These are phyloP conservation scores for Nycticryphes semicollaris DNA, from an alignment of 2,113 vertebrate genomes.

Conservation along the genomic window DNA sequence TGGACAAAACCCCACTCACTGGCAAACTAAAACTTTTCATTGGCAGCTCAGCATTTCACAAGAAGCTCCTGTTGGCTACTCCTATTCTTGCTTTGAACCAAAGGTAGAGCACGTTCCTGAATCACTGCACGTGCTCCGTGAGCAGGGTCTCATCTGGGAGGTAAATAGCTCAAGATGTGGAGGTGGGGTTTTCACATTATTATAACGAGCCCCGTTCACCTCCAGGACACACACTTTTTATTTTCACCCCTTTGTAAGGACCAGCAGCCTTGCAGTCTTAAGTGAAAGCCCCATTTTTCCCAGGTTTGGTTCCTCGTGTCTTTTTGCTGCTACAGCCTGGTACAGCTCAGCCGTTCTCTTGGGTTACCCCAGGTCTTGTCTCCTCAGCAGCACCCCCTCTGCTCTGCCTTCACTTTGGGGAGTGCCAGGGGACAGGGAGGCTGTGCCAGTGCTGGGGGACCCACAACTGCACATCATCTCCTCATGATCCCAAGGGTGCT, in stretches of 20 bases:
- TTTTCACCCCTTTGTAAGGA: neutral
- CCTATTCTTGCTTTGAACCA: neutral
- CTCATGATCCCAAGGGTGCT: neutral
- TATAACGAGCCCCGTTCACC: neutral
- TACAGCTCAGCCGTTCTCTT: neutral
- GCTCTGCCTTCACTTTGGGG: neutral
- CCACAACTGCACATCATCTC: neutral
- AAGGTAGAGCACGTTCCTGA: neutral
- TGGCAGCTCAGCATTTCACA: neutral
- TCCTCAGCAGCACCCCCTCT: neutral
- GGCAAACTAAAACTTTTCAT: neutral
- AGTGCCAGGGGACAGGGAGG: neutral
- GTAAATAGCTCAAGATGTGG: neutral
- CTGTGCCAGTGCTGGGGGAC: accelerated
- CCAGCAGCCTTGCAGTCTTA: neutral
- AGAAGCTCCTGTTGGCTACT: neutral
- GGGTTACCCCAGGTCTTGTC: neutral
- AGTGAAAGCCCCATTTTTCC: neutral
- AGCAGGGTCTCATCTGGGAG: neutral
- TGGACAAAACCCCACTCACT: neutral
- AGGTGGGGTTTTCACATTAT: neutral
- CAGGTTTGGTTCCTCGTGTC: neutral
- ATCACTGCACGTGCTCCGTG: neutral
- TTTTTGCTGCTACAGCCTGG: neutral
- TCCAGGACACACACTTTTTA: no score